Evolutionary conservation across 2,888 invertebrate genomes (phyloP).

Genomic region (Hirtodrosophila histrioides): DNA sequence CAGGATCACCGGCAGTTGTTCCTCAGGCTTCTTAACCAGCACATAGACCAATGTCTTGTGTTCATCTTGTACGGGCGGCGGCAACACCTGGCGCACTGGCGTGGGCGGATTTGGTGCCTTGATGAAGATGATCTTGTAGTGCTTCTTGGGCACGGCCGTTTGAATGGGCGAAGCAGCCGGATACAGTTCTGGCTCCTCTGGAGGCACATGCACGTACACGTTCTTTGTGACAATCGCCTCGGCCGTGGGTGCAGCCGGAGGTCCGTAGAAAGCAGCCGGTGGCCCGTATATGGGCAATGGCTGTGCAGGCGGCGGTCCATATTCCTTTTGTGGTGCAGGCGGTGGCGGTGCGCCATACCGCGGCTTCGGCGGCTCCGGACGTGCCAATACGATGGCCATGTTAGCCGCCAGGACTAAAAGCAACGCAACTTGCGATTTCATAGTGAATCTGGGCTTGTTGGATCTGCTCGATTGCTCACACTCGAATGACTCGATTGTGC

Average conservation of each 20-base stretch:
- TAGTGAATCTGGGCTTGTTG: constrained; percentile 16
- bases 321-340: constrained; percentile 82
- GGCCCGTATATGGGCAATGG: constrained; percentile 82
- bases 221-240: constrained; percentile 84
- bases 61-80: constrained; percentile 92
- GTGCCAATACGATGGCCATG: constrained; percentile 83
- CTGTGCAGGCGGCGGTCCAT: constrained; percentile 79
- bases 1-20: constrained; percentile 91
- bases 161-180: constrained; percentile 84
- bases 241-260: constrained; percentile 69
- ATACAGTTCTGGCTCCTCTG: constrained; percentile 85
- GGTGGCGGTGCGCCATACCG: constrained; percentile 81
- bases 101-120: constrained; percentile 86
- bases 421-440: constrained; percentile 54
- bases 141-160: constrained; percentile 85
- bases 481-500: constrained; percentile 69
- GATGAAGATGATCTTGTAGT: constrained; percentile 87
- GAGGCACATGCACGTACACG: constrained; percentile 86
- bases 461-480: constrained; percentile 38
- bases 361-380: constrained; percentile 84
- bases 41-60: constrained; percentile 95
- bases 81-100: constrained; percentile 85
- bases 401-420: constrained; percentile 81
- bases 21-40: constrained; percentile 94
- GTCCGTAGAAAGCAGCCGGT: constrained; percentile 83